phyloP scores from a whole-genome alignment of 2,888 invertebrate species.

The Drosophila neotestacea region DNA sequence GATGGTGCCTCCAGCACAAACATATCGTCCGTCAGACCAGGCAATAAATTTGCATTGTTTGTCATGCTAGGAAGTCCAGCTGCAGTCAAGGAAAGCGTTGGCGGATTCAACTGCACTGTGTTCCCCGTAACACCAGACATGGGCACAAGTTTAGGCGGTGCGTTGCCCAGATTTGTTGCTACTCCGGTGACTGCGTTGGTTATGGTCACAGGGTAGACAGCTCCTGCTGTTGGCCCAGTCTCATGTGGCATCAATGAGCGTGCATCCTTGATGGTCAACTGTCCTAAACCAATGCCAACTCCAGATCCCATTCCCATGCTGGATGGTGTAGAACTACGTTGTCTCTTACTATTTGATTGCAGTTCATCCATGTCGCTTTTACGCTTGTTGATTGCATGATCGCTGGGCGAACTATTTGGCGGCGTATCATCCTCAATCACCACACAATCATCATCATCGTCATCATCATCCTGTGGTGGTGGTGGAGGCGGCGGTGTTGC shows the following conservation, averaged over 20 bases:
- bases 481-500: slow-evolving; percentile 34
- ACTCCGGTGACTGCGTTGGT: slow-evolving; percentile 87
- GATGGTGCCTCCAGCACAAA: slow-evolving; percentile 96
- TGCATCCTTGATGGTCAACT: slow-evolving; percentile 85
- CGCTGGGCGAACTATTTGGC: slow-evolving; percentile 76
- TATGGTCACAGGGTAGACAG: slow-evolving; percentile 86
- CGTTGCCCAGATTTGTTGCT: slow-evolving; percentile 87
- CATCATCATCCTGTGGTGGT: slow-evolving; percentile 40
- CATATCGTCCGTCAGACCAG: slow-evolving; percentile 95
- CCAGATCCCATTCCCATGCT: slow-evolving; percentile 13
- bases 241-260: slow-evolving; percentile 82
- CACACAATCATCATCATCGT: slow-evolving; percentile 86
- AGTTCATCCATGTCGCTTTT: slow-evolving; percentile 86
- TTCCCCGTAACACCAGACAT: slow-evolving; percentile 55
- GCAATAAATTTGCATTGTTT: slow-evolving; percentile 88
- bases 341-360: slow-evolving; percentile 83
- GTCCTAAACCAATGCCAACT: slow-evolving; percentile 59
- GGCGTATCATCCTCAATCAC: slow-evolving; percentile 87
- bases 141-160: slow-evolving; percentile 80
- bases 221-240: slow-evolving; percentile 44
- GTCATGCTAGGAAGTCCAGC: slow-evolving; percentile 75
- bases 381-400: slow-evolving; percentile 79
- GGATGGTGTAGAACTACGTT: slow-evolving; percentile 62
- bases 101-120: slow-evolving; percentile 69
- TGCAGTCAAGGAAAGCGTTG: slow-evolving; percentile 61